These are phyloP conservation scores for Druon quercuslanigerum DNA, from an alignment of 1,140 invertebrate species.

Conservation along the genomic window DNA sequence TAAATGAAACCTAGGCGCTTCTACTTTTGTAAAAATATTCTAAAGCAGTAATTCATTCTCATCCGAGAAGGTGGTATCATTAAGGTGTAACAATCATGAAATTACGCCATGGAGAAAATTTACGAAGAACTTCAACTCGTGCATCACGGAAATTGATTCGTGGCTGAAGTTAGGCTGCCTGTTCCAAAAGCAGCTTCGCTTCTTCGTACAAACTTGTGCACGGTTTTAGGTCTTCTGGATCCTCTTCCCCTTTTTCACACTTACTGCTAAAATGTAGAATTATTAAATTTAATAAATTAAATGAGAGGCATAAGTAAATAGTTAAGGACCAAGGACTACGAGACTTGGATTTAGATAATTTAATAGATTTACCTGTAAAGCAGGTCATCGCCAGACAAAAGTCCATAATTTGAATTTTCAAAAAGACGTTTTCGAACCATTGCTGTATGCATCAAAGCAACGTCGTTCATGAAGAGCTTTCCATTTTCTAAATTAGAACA, in stretches of 20 bases:
- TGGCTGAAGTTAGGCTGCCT: slow-evolving; percentile 50
- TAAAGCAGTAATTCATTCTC: slow-evolving; percentile 25
- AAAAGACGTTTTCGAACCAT: slow-evolving; percentile 59
- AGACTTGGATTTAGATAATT: slow-evolving; percentile 31
- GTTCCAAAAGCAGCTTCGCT: slow-evolving; percentile 67
- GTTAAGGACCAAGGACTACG: too few species aligned
- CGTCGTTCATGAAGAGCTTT: slow-evolving; percentile 62
- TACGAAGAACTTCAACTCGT: neutral
- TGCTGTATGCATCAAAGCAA: slow-evolving; percentile 69
- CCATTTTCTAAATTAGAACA: slow-evolving; percentile 48
- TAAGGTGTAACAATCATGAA: slow-evolving; percentile 7
- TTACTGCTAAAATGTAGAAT: slow-evolving; percentile 48
- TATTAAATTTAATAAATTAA: slow-evolving; percentile 48
- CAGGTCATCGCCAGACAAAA: slow-evolving; percentile 60
- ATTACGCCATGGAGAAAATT: neutral
- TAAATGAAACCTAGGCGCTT: neutral
- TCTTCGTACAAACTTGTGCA: slow-evolving; percentile 69
- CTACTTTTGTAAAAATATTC: slow-evolving; percentile 43
- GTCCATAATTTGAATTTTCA: slow-evolving; percentile 54
- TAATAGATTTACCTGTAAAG: slow-evolving; percentile 61
- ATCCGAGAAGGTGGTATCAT: neutral
- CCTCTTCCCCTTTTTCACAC: slow-evolving; percentile 54
- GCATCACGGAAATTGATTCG: neutral
- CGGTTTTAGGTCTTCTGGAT: slow-evolving; percentile 64
- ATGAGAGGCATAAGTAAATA: too few species aligned